Evolutionary conservation across 2,888 invertebrate genomes (phyloP), one percentile per base, ranked within the genome.

Genomic region (Spisula subtruncata): DNA sequence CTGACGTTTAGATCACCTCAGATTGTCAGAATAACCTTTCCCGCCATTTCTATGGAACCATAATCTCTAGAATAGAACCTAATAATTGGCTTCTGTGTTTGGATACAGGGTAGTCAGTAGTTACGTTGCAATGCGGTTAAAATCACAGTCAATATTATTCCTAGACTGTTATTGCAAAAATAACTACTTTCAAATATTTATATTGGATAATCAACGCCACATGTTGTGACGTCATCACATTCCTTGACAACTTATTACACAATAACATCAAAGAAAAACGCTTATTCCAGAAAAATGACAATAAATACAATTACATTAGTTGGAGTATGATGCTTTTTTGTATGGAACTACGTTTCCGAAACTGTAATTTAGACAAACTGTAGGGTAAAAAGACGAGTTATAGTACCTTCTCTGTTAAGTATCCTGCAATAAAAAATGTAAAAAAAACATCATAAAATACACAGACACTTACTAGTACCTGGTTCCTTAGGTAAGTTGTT

Each of bases 191-290:
- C 60, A 25, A 12, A 66, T 25, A 66, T 12, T 66, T 66, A 66
- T 66, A 25, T 25, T 66, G 25, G n/a, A n/a, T 25, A 66, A 66
- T 66, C 60, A 66, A 25, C 60, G 60, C 60, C 60, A 66, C 10
- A 66, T 25, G 60, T 25, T 12, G 25, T 66, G 60, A 66, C 60
- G 60, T 66, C 60, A 66, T 66, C 60, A 66, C 25, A 66, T 66
- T n/a, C 60, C 60, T n/a, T 60, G 60, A 60, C 60, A 66, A 66
- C n/a, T 25, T 25, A 66, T 12, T 25, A 25, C 60, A 25, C 56
- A 66, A 51, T 8, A 51, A 66, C 60, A 25, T 66, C 60, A 25
- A 66, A 60, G 60, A 60, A 60, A 25, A 66, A 66, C 6, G 25
- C 60, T 20, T 8, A 18, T 60, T 60, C 25, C 51, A 51, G 51